Evolutionary conservation across 2,113 vertebrate species (phyloP).

Genomic region (Kryptolebias marmoratus): DNA sequence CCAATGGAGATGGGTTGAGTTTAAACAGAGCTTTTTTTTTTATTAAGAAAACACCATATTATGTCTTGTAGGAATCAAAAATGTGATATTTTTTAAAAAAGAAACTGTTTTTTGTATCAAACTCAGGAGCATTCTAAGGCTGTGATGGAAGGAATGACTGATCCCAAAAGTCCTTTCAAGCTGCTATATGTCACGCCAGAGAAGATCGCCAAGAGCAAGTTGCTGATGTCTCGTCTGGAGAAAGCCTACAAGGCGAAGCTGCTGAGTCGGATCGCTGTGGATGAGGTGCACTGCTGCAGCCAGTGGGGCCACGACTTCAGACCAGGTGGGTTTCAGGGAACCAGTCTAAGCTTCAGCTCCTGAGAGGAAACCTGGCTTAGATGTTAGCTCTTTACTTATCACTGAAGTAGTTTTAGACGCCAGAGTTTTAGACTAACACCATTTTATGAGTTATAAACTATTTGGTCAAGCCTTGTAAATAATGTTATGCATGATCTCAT

Average conservation of each 20-base stretch:
- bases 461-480: too few species aligned
- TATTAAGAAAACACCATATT: too few species aligned
- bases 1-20: too few species aligned
- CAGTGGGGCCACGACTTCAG: slow-evolving; percentile 99
- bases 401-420: too few species aligned
- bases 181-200: slow-evolving; percentile 96
- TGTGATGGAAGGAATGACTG: slow-evolving; percentile 86
- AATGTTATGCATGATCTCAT: too few species aligned
- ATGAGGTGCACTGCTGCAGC: slow-evolving; percentile 98
- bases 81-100: too few species aligned
- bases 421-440: too few species aligned
- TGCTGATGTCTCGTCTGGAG: slow-evolving; percentile 96
- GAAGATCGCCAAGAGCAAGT: slow-evolving; percentile 97
- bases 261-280: slow-evolving; percentile 89
- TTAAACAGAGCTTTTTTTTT: too few species aligned
- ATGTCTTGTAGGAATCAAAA: too few species aligned
- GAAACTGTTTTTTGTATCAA: neutral
- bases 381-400: too few species aligned
- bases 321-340: slow-evolving; percentile 80
- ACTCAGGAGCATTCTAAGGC: slow-evolving; percentile 89
- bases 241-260: slow-evolving; percentile 88
- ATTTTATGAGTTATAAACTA: too few species aligned
- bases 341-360: neutral
- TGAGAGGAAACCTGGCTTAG: too few species aligned
- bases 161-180: slow-evolving; percentile 83